phyloP scores from a whole-genome alignment of 1,140 invertebrate species.

The Drosophila ironensis region DNA sequence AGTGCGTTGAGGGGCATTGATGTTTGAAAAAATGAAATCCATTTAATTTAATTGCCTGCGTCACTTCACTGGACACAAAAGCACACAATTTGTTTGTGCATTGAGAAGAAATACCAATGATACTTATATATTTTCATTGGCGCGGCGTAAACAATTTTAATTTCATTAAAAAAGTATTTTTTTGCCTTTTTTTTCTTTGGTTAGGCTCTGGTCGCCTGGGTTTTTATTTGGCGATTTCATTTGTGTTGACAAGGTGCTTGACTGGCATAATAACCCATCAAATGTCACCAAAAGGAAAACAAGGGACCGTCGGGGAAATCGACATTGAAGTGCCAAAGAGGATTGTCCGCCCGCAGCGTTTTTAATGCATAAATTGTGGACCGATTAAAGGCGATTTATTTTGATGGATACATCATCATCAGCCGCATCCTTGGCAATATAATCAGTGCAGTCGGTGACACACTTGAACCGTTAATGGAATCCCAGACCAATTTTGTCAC shows the following conservation, averaged over 20 bases:
- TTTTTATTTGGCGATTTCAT: conserved; percentile 26
- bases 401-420: conserved; percentile 32
- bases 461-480: conserved; percentile 66
- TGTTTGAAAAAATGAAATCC: conserved; percentile 6
- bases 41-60: conserved; percentile 29
- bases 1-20: not conserved
- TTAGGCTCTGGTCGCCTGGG: not conserved
- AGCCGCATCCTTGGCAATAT: conserved; percentile 5
- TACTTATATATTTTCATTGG: conserved; percentile 2
- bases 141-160: conserved; percentile 25
- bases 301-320: conserved; percentile 7
- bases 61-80: conserved; percentile 20
- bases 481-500: conserved; percentile 69
- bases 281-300: conserved; percentile 14
- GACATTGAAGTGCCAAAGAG: conserved; percentile 46
- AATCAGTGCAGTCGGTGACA: conserved; percentile 47
- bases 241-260: conserved; percentile 62
- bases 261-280: conserved; percentile 49
- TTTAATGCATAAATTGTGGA: conserved; percentile 45
- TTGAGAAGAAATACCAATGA: not conserved
- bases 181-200: not conserved
- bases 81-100: too few relatives aligned
- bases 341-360: conserved; percentile 15
- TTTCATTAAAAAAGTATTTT: conserved; percentile 40
- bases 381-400: conserved; percentile 59